Percentiles rank a stretch among this genome's conserved stretches.
phyloP scores from a whole-genome alignment of 1,140 invertebrate genomes.

The Papilio xuthus region DNA sequence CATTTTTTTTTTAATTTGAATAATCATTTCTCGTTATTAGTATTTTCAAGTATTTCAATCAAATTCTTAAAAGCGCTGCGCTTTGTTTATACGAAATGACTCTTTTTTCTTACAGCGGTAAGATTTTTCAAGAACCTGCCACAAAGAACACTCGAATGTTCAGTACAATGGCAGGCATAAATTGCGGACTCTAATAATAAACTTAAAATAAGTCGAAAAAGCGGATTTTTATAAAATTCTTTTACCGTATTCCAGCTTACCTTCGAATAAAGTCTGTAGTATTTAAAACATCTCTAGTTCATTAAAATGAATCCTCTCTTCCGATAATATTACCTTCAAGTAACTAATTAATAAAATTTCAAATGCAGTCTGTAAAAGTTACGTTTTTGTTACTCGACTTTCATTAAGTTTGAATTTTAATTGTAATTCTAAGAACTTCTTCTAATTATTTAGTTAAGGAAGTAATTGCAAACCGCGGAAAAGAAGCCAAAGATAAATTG shows the following conservation, averaged over 20 bases:
- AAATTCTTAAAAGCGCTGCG: neutral
- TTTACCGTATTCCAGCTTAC: neutral
- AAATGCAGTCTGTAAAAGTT: constrained; percentile 6
- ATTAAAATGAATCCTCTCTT: neutral
- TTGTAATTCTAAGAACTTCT: constrained; percentile 1
- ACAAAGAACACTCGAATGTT: neutral
- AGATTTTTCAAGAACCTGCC: neutral
- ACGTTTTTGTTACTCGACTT: neutral
- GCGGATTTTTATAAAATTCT: neutral
- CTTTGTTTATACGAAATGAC: neutral
- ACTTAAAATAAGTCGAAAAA: neutral
- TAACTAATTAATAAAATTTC: constrained; percentile 7
- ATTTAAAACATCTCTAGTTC: neutral
- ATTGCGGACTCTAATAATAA: neutral
- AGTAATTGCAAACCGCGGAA: neutral
- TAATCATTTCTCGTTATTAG: neutral
- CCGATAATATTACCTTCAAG: neutral
- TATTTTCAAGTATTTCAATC: neutral
- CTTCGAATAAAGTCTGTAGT: neutral
- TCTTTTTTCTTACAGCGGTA: neutral
- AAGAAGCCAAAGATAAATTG: neutral
- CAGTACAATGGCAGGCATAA: neutral
- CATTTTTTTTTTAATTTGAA: neutral
- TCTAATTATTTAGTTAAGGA: constrained; percentile 12
- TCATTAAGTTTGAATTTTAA: neutral